Base-by-base conservation (phyloP, 1,140 invertebrate genomes). In the Lucilia sericata region DNA sequence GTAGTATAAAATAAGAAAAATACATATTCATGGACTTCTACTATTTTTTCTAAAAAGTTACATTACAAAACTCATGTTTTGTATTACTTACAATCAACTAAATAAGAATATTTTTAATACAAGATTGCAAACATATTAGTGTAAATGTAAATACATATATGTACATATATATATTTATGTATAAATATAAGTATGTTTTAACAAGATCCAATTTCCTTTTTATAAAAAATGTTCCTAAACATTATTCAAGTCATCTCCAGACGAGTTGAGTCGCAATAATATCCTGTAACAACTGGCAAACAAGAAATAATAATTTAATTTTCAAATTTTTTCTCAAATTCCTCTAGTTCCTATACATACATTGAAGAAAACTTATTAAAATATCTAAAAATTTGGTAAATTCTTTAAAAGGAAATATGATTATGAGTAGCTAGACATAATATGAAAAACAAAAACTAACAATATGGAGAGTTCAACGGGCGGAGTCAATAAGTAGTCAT, bases 161-260 rank as follows among this genome's bases (percentile, higher is more conserved):
- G 8, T 60, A 60, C 55, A 3, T 7, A n/a, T 60, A n/a, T 60
- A n/a, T 7, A 60, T 60, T n/a, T 60, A 7, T n/a, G 2, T 60
- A n/a, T 42, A 49, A 49, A 9, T 2, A 30, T 3, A 55, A 55
- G 13, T n/a, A 55, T 55, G 65, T 25, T 70, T 19, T 19, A 70
- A 70, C 9, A 70, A 70, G n/a, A 70, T 70, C 21, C 19, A 70
- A 70, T 70, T 70, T 70, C 65, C 65, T 70, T 21, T 70, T 70
- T 21, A 55, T 21, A 70, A 21, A 21, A 9, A 70, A 25, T 70
- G 25, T 25, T 21, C 17, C 51, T 12, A 55, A 55, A 55, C 51
- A 55, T 7, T 12, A 55, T n/a, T 55, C 51, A 55, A 55, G 17
- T 55, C 42, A 42, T 42, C 42, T 42, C 25, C 25, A 30, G 25